Conservation (phyloP, 2,888 invertebrate species). For the Phaonia tiefii region DNA sequence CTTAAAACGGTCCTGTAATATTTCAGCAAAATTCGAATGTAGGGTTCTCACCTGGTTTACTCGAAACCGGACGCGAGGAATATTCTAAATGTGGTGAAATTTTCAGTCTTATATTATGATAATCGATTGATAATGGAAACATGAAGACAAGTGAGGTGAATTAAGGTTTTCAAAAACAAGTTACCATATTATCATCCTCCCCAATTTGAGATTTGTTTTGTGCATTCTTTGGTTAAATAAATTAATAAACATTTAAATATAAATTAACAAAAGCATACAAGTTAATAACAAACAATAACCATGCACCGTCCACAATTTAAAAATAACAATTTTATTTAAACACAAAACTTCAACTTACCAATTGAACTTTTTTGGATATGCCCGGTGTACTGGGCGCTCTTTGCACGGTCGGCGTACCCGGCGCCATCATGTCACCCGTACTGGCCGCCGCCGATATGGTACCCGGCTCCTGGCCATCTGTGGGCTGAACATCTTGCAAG, state of each 20-base stretch:
- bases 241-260: slow-evolving; percentile 27
- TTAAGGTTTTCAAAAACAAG: slow-evolving; percentile 63
- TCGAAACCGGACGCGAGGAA: too few species aligned
- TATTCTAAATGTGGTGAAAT: too few species aligned
- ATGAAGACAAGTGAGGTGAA: slow-evolving; percentile 36
- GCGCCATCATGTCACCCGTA: slow-evolving; percentile 70
- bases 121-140: background rate
- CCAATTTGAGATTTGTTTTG: slow-evolving; percentile 69
- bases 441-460: slow-evolving; percentile 79
- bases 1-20: too few species aligned
- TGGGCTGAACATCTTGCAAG: slow-evolving; percentile 89
- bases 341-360: slow-evolving; percentile 83
- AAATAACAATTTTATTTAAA: background rate
- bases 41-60: too few species aligned
- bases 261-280: slow-evolving; percentile 12
- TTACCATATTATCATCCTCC: slow-evolving; percentile 72
- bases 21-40: too few species aligned
- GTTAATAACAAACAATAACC: background rate
- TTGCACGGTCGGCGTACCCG: slow-evolving; percentile 69
- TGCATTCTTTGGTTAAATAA: slow-evolving; percentile 72
- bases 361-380: slow-evolving; percentile 92
- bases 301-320: background rate
- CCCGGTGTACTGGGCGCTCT: slow-evolving; percentile 84
- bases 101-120: too few species aligned
- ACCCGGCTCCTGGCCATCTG: slow-evolving; percentile 83